A percentile compares a stretch with the other conserved stretches of the same genome.
phyloP scores from a whole-genome alignment of 2,113 vertebrate species.

The Anas platyrhynchos region DNA sequence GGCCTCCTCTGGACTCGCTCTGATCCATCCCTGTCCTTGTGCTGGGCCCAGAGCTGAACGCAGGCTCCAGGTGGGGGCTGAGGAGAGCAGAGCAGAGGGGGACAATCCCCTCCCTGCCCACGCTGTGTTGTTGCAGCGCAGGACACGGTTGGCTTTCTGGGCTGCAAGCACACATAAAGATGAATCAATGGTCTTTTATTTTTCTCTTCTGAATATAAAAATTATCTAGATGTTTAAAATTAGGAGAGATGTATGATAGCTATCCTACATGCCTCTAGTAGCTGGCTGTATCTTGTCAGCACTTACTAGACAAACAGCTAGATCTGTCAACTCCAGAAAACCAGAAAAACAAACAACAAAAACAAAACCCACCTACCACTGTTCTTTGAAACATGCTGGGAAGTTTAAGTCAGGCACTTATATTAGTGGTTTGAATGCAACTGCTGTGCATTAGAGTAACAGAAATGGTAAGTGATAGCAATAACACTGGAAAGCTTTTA shows the following conservation, averaged over 20 bases:
- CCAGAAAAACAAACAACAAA: not conserved
- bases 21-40: too few species aligned
- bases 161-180: too few species aligned
- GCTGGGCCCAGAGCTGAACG: too few species aligned
- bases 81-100: too few species aligned
- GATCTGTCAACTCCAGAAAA: not conserved
- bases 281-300: not conserved
- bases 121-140: too few species aligned
- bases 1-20: too few species aligned
- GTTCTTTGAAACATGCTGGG: not conserved
- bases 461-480: conserved; percentile 29
- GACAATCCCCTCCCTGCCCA: too few species aligned
- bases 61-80: too few species aligned
- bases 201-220: not conserved
- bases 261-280: not conserved
- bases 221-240: not conserved
- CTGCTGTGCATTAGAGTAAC: not conserved
- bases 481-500: conserved; percentile 45
- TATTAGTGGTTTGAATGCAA: not conserved
- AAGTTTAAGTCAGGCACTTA: not conserved
- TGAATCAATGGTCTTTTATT: not conserved
- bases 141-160: too few species aligned
- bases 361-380: not conserved
- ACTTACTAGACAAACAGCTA: not conserved
- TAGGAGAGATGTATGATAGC: not conserved